These are phyloP conservation scores for Spisula solida DNA, from an alignment of 2,888 invertebrate genomes.

Conservation along the genomic window DNA sequence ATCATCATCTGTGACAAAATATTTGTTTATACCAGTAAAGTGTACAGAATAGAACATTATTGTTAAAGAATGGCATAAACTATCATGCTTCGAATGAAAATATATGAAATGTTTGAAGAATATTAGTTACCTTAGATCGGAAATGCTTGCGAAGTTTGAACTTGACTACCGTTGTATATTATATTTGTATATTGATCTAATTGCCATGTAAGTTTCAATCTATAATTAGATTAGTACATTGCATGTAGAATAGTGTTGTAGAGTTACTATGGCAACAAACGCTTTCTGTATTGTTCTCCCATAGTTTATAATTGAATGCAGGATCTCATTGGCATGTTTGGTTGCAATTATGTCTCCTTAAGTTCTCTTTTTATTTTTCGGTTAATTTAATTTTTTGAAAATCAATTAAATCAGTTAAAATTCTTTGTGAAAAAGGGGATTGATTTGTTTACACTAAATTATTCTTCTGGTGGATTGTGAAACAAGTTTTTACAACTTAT, in stretches of 20 bases:
- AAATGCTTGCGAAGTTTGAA: background rate
- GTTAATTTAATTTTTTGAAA: background rate
- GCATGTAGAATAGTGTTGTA: constrained; percentile 14
- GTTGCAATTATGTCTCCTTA: background rate
- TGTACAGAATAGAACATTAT: too few species aligned
- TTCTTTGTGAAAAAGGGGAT: background rate
- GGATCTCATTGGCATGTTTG: background rate
- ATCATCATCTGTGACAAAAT: too few species aligned
- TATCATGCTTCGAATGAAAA: too few species aligned
- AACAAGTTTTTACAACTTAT: too few species aligned
- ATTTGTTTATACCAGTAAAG: too few species aligned
- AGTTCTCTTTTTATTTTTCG: background rate
- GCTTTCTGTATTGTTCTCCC: constrained; percentile 30
- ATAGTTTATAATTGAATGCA: background rate
- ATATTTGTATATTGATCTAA: background rate
- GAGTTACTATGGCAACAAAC: background rate
- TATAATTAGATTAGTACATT: constrained; percentile 15
- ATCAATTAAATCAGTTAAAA: background rate
- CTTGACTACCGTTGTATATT: background rate
- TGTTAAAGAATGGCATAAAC: too few species aligned
- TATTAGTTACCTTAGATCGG: too few species aligned
- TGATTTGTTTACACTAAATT: too few species aligned
- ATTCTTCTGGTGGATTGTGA: too few species aligned
- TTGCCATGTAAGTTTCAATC: background rate
- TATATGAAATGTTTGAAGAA: too few species aligned